Evolutionary conservation across 1,140 invertebrate genomes (phyloP).

Genomic region (Dinoponera quadriceps): DNA sequence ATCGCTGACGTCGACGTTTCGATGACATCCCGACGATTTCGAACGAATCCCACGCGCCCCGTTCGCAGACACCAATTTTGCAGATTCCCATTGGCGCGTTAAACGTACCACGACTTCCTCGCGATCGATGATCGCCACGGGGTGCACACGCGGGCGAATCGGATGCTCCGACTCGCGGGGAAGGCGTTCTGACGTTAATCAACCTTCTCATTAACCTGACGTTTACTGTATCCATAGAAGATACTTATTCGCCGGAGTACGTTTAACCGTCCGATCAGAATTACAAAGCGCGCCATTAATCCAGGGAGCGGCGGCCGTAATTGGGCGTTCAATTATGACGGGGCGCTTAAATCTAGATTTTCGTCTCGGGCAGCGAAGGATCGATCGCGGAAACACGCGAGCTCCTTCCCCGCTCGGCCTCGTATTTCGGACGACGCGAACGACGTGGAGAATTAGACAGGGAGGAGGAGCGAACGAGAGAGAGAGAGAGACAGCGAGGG

Average conservation of each 20-base stretch:
- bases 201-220: conserved; percentile 31
- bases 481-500: conserved; percentile 48
- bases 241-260: conserved; percentile 14
- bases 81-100: too few relatives aligned
- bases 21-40: not conserved
- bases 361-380: conserved; percentile 4
- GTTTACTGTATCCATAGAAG: conserved; percentile 8
- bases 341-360: conserved; percentile 39
- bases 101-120: too few relatives aligned
- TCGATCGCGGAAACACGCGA: conserved; percentile 9
- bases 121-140: not conserved
- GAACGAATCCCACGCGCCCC: not conserved
- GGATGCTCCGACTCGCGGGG: not conserved
- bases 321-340: conserved; percentile 40
- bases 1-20: conserved; percentile 16
- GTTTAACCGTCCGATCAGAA: conserved; percentile 30
- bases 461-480: conserved; percentile 53
- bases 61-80: not conserved
- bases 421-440: not conserved
- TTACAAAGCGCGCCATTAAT: conserved; percentile 47
- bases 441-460: not conserved
- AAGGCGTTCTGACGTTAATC: conserved; percentile 17
- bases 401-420: not conserved
- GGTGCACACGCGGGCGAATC: not conserved
- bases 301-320: not conserved